These are phyloP conservation scores for Oikopleura vanhoeffeni DNA, from an alignment of 23 tunicate species.

Conservation along the genomic window DNA sequence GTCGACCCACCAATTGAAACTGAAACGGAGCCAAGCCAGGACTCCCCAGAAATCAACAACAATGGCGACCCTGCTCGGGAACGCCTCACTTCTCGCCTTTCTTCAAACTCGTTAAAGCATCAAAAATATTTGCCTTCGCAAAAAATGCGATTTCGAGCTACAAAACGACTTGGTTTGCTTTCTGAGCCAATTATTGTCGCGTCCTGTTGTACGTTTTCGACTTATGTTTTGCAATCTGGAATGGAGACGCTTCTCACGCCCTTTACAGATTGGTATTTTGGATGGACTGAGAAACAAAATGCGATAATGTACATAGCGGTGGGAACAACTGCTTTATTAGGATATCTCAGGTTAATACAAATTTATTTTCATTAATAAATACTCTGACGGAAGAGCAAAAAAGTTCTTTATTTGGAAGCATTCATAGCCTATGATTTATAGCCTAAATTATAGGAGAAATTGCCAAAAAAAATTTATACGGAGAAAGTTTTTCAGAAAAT, in stretches of 20 bases:
- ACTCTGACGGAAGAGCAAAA: no score
- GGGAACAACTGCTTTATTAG: neutral
- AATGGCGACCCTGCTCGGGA: neutral
- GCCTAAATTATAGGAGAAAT: no score
- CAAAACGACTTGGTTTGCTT: neutral
- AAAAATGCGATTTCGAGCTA: neutral
- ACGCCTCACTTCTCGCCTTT: neutral
- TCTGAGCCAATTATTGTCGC: slow-evolving; percentile 8
- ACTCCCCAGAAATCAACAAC: no score
- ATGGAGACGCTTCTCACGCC: slow-evolving; percentile 6
- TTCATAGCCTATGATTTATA: no score
- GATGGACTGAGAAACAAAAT: neutral
- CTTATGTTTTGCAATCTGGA: neutral
- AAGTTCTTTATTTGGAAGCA: no score
- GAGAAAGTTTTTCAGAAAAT: no score
- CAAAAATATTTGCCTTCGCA: neutral
- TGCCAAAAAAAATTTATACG: no score
- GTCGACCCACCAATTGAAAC: neutral
- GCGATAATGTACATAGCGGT: neutral
- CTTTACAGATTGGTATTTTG: neutral
- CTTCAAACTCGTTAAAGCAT: neutral
- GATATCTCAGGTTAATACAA: no score
- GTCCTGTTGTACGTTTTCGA: neutral
- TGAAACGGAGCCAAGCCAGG: neutral
- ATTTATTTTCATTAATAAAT: no score